Evolutionary conservation across 2,113 vertebrate species (phyloP).

Genomic region (Agapornis roseicollis): DNA sequence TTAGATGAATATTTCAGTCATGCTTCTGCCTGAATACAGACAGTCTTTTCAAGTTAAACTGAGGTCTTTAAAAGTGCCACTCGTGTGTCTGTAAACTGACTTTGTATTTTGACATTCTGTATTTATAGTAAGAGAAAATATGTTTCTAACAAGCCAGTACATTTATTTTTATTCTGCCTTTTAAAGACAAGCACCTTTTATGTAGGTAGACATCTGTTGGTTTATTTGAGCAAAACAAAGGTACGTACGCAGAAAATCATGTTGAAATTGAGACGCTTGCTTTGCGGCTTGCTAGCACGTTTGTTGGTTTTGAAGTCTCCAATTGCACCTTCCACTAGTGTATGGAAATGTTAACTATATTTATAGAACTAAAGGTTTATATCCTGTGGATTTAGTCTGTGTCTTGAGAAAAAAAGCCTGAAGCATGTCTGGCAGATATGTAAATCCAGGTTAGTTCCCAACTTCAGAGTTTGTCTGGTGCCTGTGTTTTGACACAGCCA

Average conservation of each 20-base stretch:
- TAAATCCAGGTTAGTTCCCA: neutral
- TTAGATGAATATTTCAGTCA: neutral
- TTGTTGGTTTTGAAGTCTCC: neutral
- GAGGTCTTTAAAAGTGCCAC: neutral
- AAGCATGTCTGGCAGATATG: neutral
- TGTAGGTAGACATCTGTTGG: neutral
- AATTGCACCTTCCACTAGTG: neutral
- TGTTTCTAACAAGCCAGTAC: neutral
- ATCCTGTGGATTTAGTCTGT: neutral
- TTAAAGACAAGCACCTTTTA: neutral
- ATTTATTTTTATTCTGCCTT: neutral
- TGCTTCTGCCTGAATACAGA: neutral
- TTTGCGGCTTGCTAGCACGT: neutral
- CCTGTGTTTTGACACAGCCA: neutral
- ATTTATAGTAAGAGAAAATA: slow-evolving; percentile 16
- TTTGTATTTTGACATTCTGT: neutral
- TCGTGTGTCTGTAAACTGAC: neutral
- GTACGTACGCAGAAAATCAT: neutral
- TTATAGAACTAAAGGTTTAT: neutral
- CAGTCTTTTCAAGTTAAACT: neutral
- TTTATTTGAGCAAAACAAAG: neutral
- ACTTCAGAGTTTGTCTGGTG: neutral
- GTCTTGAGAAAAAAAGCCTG: neutral
- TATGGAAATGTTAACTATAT: neutral
- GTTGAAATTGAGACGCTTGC: neutral